Percentiles rank a stretch among this genome's conserved stretches.
These are phyloP conservation scores for Mergus octosetaceus DNA, from an alignment of 2,797 vertebrate genomes.

Conservation along the genomic window DNA sequence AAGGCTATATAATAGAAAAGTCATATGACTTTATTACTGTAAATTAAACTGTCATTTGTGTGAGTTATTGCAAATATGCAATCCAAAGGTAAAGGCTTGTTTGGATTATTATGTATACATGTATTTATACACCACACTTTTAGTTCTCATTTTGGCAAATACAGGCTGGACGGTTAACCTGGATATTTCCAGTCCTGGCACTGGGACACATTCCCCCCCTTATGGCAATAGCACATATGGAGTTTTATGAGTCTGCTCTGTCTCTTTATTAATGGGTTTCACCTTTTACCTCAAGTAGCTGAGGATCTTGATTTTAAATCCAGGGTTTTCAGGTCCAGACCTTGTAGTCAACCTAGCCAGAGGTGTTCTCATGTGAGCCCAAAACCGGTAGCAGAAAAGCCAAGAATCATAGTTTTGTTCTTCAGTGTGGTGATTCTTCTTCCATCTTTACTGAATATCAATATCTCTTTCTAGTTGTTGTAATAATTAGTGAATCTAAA, in stretches of 20 bases:
- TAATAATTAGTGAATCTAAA: constrained; percentile 13
- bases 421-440: not conserved
- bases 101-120: not conserved
- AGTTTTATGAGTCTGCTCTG: constrained; percentile 39
- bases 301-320: constrained; percentile 43
- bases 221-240: constrained; percentile 36
- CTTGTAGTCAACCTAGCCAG: not conserved
- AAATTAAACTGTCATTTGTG: constrained; percentile 15
- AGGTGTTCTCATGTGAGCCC: not conserved
- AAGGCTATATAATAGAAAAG: constrained; percentile 3
- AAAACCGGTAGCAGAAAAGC: constrained; percentile 8
- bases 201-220: not conserved
- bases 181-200: constrained; percentile 23
- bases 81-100: not conserved
- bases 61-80: not conserved
- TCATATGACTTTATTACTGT: constrained; percentile 5
- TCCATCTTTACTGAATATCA: not conserved
- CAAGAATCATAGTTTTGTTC: not conserved
- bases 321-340: constrained; percentile 20
- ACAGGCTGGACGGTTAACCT: not conserved
- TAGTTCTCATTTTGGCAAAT: not conserved
- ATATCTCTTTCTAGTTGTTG: not conserved
- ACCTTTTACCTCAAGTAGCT: constrained; percentile 45
- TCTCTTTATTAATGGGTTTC: constrained; percentile 32
- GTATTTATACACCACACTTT: not conserved